phyloP scores from a whole-genome alignment of 2,797 vertebrate species.

The Serranus cabrilla region DNA sequence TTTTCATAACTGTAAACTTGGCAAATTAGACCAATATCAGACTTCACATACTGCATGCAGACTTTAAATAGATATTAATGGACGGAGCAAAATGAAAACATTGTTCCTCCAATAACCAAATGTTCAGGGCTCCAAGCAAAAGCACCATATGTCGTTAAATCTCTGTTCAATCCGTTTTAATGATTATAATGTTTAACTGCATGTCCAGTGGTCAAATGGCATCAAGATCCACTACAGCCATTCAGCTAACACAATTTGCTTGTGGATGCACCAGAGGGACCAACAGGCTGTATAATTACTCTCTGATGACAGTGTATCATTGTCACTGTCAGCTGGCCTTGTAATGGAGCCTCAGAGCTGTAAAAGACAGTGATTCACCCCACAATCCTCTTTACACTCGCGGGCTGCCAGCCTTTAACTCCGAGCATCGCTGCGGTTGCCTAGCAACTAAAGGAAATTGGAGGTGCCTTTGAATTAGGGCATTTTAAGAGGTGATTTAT shows the following conservation, averaged over 20 bases:
- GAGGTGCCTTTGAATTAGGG: constrained; percentile 81
- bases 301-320: constrained; percentile 69
- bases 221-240: constrained; percentile 8
- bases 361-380: constrained; percentile 78
- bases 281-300: constrained; percentile 68
- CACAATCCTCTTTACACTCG: constrained; percentile 66
- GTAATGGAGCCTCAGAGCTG: constrained; percentile 69
- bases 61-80: neutral
- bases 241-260: constrained; percentile 45
- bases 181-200: constrained; percentile 17
- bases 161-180: constrained; percentile 4
- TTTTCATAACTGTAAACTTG: no score
- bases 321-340: constrained; percentile 68
- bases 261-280: constrained; percentile 33
- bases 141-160: constrained; percentile 9
- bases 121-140: neutral
- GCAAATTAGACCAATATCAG: neutral
- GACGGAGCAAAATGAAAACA: neutral
- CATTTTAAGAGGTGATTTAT: constrained; percentile 73
- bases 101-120: neutral
- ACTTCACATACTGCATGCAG: neutral
- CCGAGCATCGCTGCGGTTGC: constrained; percentile 79
- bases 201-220: constrained; percentile 17
- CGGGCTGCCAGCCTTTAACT: constrained; percentile 72
- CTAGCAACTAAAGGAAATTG: constrained; percentile 83